Evolutionary conservation across 1,140 invertebrate genomes (phyloP).

Genomic region (Pectinophora gossypiella): DNA sequence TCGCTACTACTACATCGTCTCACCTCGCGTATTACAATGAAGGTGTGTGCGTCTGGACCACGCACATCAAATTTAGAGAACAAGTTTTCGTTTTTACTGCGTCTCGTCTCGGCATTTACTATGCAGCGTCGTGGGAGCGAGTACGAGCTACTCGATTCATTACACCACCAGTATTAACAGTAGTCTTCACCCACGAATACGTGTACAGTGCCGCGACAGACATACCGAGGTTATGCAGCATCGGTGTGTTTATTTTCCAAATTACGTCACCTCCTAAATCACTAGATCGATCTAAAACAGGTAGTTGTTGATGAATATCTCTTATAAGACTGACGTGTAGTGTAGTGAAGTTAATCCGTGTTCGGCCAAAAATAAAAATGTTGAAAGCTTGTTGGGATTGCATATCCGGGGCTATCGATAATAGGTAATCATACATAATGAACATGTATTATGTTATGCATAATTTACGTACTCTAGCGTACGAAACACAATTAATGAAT

Average conservation of each 20-base stretch:
- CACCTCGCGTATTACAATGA: background rate
- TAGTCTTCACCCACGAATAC: background rate
- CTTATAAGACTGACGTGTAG: conserved; percentile 11
- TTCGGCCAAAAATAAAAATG: conserved; percentile 33
- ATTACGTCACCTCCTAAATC: conserved; percentile 51
- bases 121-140: background rate
- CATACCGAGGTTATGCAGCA: conserved; percentile 34
- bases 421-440: conserved; percentile 11
- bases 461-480: background rate
- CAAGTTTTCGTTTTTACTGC: background rate
- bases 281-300: background rate
- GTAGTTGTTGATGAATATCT: conserved; percentile 2
- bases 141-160: background rate
- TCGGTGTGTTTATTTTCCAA: conserved; percentile 52
- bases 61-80: background rate
- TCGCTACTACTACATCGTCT: background rate
- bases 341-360: conserved; percentile 11
- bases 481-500: background rate
- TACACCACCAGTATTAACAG: background rate
- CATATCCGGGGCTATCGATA: conserved; percentile 40
- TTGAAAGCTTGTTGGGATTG: conserved; percentile 63
- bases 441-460: conserved; percentile 13
- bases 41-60: background rate
- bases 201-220: background rate
- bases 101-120: background rate